Conservation (phyloP, 2,888 invertebrate species). For the Octodonta nipae region DNA sequence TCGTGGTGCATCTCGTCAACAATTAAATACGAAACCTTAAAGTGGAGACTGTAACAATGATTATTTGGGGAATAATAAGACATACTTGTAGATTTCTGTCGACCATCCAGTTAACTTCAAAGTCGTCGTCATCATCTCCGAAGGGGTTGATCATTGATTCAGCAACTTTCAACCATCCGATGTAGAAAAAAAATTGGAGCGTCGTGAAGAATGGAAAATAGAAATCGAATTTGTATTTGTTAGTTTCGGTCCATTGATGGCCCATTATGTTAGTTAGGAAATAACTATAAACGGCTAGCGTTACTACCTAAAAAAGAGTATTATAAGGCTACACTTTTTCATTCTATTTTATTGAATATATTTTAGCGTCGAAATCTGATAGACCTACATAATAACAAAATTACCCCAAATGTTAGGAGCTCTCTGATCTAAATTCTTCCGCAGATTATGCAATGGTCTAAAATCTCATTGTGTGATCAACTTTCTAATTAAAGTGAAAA, state of each 20-base stretch:
- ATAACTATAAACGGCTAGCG: slow-evolving; percentile 83
- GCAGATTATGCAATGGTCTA: too few relatives aligned
- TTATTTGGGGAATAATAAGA: too few relatives aligned
- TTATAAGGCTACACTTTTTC: too few relatives aligned
- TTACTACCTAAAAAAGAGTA: slow-evolving; percentile 56
- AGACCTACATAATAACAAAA: too few relatives aligned
- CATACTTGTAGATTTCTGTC: slow-evolving; percentile 81
- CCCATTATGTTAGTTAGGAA: slow-evolving; percentile 80
- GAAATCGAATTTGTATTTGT: slow-evolving; percentile 57
- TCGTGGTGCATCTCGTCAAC: slow-evolving; percentile 92
- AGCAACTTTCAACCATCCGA: slow-evolving; percentile 87
- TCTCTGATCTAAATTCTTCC: too few relatives aligned
- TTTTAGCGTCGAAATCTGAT: too few relatives aligned
- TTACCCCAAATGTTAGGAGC: too few relatives aligned
- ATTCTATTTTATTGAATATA: too few relatives aligned
- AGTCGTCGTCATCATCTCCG: slow-evolving; percentile 84
- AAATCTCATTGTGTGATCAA: too few relatives aligned
- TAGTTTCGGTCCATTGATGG: slow-evolving; percentile 66
- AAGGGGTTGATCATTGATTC: slow-evolving; percentile 85
- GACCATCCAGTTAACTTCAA: slow-evolving; percentile 86
- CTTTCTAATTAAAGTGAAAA: too few relatives aligned
- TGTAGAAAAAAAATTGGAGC: slow-evolving; percentile 74
- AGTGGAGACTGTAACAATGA: not conserved
- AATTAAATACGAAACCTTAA: slow-evolving; percentile 74
- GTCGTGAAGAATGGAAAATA: slow-evolving; percentile 85